phyloP scores from a whole-genome alignment of 2,113 vertebrate species.

The Laterallus jamaicensis region DNA sequence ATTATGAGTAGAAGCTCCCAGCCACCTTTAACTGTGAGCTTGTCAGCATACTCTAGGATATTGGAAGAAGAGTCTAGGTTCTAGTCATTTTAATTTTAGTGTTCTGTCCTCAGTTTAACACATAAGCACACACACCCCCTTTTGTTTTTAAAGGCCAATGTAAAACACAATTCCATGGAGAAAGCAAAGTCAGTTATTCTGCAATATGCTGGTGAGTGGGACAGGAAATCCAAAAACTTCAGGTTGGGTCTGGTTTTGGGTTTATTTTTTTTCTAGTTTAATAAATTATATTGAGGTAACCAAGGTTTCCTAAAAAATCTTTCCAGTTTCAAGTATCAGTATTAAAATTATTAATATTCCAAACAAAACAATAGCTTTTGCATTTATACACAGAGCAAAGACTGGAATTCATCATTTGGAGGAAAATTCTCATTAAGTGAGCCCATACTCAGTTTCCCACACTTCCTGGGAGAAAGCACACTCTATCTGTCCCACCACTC shows the following conservation, averaged over 20 bases:
- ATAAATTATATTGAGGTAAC: background rate
- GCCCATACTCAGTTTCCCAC: background rate
- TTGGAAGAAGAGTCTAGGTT: background rate
- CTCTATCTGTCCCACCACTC: background rate
- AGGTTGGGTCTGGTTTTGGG: too few relatives aligned
- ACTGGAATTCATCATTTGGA: background rate
- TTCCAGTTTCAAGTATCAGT: background rate
- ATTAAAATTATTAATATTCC: background rate
- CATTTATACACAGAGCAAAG: background rate
- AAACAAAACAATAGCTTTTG: background rate
- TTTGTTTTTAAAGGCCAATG: too few relatives aligned
- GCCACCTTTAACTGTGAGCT: background rate
- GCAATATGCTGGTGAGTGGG: background rate
- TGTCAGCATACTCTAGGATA: background rate
- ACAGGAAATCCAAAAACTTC: background rate
- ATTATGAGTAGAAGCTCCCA: background rate
- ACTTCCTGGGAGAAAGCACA: background rate
- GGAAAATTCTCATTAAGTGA: background rate
- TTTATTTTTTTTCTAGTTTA: background rate
- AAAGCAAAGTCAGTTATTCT: background rate
- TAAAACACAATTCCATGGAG: background rate
- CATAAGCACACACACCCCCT: accelerated
- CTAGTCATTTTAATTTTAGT: background rate
- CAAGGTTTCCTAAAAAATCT: background rate
- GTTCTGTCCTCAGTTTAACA: background rate